phyloP scores from a whole-genome alignment of 2,113 vertebrate species.

The Leiothrix lutea region DNA sequence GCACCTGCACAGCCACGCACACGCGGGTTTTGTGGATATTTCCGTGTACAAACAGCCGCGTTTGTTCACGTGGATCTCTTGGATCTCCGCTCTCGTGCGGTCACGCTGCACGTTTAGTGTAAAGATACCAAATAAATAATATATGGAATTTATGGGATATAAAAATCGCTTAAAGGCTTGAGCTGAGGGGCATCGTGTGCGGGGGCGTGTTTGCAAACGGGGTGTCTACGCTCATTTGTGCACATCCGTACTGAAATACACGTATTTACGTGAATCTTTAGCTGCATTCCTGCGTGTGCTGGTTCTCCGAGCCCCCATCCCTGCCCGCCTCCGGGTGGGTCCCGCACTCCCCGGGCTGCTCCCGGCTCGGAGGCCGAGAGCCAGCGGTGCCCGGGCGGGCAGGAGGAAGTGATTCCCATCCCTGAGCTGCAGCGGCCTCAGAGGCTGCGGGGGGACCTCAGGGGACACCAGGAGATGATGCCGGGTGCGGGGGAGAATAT shows the following conservation, averaged over 20 bases:
- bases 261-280: accelerated
- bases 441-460: too few relatives aligned
- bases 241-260: accelerated
- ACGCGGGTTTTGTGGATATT: accelerated
- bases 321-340: not conserved
- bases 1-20: not conserved
- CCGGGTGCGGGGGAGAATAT: accelerated
- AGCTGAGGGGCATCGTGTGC: accelerated
- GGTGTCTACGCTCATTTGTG: accelerated
- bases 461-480: not conserved
- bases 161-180: accelerated
- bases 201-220: not conserved
- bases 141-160: accelerated
- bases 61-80: accelerated
- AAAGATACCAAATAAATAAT: not conserved
- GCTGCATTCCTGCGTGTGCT: accelerated
- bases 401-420: accelerated
- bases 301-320: accelerated
- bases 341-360: accelerated
- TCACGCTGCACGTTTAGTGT: accelerated
- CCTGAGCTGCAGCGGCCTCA: not conserved
- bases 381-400: not conserved
- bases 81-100: accelerated
- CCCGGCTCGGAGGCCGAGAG: not conserved
- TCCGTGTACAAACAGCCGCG: accelerated